Evolutionary conservation across 1,140 invertebrate genomes (phyloP).

Genomic region (Drosophila biarmipes): DNA sequence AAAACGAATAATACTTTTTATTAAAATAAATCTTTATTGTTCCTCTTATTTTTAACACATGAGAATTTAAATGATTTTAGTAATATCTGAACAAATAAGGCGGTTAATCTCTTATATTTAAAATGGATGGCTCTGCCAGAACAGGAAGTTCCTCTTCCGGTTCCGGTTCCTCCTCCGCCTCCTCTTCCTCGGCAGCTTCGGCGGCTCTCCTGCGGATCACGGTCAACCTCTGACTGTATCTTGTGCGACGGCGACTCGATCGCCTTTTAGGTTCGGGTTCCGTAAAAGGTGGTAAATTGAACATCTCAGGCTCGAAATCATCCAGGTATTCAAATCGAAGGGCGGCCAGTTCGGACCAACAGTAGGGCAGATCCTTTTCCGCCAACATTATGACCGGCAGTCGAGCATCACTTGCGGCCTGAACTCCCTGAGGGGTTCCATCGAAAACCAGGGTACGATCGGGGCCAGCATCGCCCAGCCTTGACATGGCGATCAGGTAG

Average conservation of each 20-base stretch:
- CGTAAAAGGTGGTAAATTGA: slow-evolving; percentile 89
- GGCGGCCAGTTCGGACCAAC: slow-evolving; percentile 87
- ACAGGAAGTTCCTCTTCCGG: not conserved
- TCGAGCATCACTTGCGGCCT: slow-evolving; percentile 91
- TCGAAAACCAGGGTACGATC: slow-evolving; percentile 95
- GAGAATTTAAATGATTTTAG: too few relatives aligned
- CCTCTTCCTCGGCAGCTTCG: not conserved
- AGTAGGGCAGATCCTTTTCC: slow-evolving; percentile 88
- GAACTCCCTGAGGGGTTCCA: slow-evolving; percentile 95
- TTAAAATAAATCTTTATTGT: too few relatives aligned
- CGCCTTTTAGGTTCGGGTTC: slow-evolving; percentile 46
- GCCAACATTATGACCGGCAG: slow-evolving; percentile 96
- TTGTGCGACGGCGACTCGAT: not conserved
- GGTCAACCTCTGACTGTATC: not conserved
- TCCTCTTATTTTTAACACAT: too few relatives aligned
- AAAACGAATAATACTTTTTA: too few relatives aligned
- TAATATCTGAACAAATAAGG: not conserved
- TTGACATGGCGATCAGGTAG: slow-evolving; percentile 93
- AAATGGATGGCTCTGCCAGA: not conserved
- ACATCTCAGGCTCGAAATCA: slow-evolving; percentile 93
- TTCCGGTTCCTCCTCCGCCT: not conserved
- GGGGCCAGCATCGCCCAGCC: slow-evolving; percentile 91
- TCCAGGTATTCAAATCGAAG: slow-evolving; percentile 89
- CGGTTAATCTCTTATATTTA: not conserved
- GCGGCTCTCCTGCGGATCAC: not conserved